Conservation (phyloP, 2,888 invertebrate genomes). For the Osmoderma eremita region DNA sequence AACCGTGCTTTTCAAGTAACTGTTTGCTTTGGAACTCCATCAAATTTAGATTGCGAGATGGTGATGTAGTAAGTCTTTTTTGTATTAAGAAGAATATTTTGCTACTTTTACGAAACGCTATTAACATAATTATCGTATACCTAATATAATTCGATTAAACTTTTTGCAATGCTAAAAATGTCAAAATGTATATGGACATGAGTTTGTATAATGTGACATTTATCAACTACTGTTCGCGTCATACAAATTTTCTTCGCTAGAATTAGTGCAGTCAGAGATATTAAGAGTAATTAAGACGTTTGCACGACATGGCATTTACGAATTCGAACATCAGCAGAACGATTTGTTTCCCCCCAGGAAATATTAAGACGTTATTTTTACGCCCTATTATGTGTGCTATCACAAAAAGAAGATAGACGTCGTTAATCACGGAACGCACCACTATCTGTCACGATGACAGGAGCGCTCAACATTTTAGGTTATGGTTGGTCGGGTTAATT, state of each 20-base stretch:
- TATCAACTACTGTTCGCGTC: too few relatives aligned
- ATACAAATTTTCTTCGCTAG: too few relatives aligned
- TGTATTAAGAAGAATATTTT: neutral
- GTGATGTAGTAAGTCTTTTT: conserved; percentile 44
- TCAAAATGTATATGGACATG: too few relatives aligned
- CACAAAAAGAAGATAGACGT: conserved; percentile 11
- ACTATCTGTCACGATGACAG: conserved; percentile 31
- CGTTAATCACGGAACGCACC: conserved; percentile 29
- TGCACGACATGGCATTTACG: too few relatives aligned
- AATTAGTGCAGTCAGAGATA: too few relatives aligned
- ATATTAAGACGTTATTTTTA: conserved; percentile 23
- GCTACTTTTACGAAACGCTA: neutral
- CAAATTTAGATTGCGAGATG: conserved; percentile 81
- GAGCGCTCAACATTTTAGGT: conserved; percentile 21
- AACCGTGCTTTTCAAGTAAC: conserved; percentile 84
- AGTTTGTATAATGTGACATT: too few relatives aligned
- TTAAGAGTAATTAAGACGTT: too few relatives aligned
- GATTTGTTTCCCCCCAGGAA: conserved; percentile 8
- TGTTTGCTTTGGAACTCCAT: conserved; percentile 98
- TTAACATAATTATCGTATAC: neutral
- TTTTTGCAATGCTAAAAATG: too few relatives aligned
- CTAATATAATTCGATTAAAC: neutral
- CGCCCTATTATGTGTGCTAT: conserved; percentile 24
- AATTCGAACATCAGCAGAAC: too few relatives aligned
- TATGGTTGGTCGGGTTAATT: conserved; percentile 21